Base-by-base conservation (phyloP, 2,113 vertebrate species). In the Proteles cristata region DNA sequence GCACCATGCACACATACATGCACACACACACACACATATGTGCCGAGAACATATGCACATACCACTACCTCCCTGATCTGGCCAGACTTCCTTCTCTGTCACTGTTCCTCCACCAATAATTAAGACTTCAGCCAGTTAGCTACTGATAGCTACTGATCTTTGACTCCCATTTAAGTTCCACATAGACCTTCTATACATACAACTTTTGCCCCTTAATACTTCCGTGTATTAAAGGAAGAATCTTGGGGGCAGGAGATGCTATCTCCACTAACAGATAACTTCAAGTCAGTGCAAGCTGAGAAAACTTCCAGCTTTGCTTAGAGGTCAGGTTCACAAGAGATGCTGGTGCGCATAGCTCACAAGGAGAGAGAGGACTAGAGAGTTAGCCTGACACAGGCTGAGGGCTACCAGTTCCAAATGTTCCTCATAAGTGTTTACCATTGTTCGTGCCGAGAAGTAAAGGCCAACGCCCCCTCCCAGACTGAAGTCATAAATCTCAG, bases 401-500 rank as follows among this genome's bases (percentile, higher is more conserved):
- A 96, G 66, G 76, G 74, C 68, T 33, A 94, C 69, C 58, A 71
- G 31, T 35, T 43, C 93, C 61, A 73, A 92, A 86, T 93, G 86
- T 81, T 97, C 79, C 71, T 55, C 71, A 28, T 81, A 86, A 74
- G 28, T 94, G 82, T 97, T 97, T 93, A 97, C 39, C 87, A 35
- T 94, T 88, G 90, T 58, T 82, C 82, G 63, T 83, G 69, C 94
- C 35, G 92, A 87, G 93, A 96, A 97, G 50, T 73, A 71, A 96
- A 97, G 65, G 69, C 77, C 53, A 69, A 55, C 6, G 3, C 74
- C 79, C 76, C 66, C 93, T 97, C 73, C 81, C 94, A 94, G 80
- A 79, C 97, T 83, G 88, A 98, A 93, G 93, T 98, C 94, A 94
- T 97, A 97, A 98, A 96, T 97, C 96, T 96, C 96, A 71, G 53